These are phyloP conservation scores for Petrocephalus microphthalmus DNA, from an alignment of 2,113 vertebrate species.

Conservation along the genomic window DNA sequence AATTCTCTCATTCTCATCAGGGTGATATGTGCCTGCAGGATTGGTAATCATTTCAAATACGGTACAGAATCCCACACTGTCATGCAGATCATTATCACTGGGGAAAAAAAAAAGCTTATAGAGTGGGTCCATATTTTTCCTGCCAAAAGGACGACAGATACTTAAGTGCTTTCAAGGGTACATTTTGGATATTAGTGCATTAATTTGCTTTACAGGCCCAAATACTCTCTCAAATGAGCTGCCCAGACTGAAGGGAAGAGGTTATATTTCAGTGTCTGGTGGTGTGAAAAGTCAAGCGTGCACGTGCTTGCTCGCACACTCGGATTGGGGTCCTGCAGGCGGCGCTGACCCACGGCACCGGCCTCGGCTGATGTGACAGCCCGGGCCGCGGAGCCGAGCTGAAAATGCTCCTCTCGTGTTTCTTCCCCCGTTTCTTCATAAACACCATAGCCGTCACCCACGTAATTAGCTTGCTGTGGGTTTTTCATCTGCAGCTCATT, in stretches of 20 bases:
- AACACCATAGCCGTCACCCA: constrained; percentile 44
- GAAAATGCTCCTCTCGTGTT: constrained; percentile 32
- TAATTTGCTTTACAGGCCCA: neutral
- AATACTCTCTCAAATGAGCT: constrained; percentile 2
- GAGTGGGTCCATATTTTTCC: neutral
- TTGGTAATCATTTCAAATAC: neutral
- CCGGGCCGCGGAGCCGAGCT: constrained; percentile 25
- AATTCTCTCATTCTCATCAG: neutral
- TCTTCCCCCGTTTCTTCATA: constrained; percentile 36
- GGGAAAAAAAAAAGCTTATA: neutral
- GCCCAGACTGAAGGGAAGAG: neutral
- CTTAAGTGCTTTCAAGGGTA: neutral
- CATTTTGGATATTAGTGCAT: constrained; percentile 11
- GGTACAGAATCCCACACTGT: neutral
- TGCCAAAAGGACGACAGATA: neutral
- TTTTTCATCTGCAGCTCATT: constrained; percentile 63
- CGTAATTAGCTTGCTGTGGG: constrained; percentile 65
- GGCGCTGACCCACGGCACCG: neutral
- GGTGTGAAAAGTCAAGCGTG: neutral
- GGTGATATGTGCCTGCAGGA: neutral
- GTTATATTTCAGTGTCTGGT: neutral
- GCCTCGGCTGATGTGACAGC: neutral
- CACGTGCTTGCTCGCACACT: neutral
- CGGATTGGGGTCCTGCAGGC: neutral
- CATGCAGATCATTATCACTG: neutral